These are phyloP conservation scores for Caenorhabditis afra DNA, from an alignment of 2,888 invertebrate genomes.

Conservation along the genomic window DNA sequence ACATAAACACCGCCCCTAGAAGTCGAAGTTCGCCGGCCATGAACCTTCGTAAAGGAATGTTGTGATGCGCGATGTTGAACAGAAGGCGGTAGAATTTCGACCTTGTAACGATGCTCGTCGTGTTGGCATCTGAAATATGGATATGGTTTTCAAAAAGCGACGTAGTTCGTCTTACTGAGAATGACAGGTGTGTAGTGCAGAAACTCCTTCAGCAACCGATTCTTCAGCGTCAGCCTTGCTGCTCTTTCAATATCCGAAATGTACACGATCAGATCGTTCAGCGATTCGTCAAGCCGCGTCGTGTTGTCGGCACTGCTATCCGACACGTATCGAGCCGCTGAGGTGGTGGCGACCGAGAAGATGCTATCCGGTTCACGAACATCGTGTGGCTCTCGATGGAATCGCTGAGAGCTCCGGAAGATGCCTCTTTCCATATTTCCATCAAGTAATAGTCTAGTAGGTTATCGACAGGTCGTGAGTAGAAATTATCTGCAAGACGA, in stretches of 20 bases:
- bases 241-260: constrained; percentile 59
- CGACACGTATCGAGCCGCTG: constrained; percentile 64
- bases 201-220: constrained; percentile 56
- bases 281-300: constrained; percentile 61
- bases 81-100: constrained; percentile 68
- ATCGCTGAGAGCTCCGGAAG: constrained; percentile 33
- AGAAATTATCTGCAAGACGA: constrained; percentile 16
- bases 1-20: constrained; percentile 68
- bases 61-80: constrained; percentile 70
- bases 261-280: constrained; percentile 58
- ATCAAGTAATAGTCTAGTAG: constrained; percentile 6
- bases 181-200: constrained; percentile 58
- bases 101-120: constrained; percentile 61
- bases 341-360: constrained; percentile 56
- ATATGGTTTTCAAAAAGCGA: background rate
- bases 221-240: constrained; percentile 57
- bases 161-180: constrained; percentile 54
- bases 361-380: constrained; percentile 36
- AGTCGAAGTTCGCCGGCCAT: constrained; percentile 69
- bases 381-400: constrained; percentile 24
- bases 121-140: constrained; percentile 40
- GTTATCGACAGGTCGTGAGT: constrained; percentile 25
- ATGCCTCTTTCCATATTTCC: constrained; percentile 42
- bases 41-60: constrained; percentile 69
- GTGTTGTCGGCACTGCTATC: constrained; percentile 63